Percentiles rank a stretch among this genome's conserved stretches.
Conservation (phyloP, 2,797 vertebrate genomes). For the Anabas testudineus region DNA sequence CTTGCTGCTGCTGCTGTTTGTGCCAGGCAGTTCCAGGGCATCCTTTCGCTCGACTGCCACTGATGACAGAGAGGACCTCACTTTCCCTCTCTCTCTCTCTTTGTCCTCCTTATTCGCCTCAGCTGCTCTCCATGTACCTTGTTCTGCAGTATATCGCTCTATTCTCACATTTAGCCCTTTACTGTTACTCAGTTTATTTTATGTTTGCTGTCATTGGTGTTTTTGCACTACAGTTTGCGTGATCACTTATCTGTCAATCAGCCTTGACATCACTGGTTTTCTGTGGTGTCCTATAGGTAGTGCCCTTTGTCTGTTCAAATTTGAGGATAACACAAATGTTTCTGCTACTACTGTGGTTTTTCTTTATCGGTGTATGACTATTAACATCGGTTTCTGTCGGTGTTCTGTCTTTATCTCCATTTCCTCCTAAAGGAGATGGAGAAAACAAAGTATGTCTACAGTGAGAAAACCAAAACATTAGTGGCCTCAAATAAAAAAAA, state of each 20-base stretch:
- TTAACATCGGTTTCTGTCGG: too few relatives aligned
- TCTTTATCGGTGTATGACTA: neutral
- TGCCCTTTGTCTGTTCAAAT: slow-evolving; percentile 41
- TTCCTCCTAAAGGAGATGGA: neutral
- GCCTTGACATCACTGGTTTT: slow-evolving; percentile 4
- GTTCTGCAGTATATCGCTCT: slow-evolving; percentile 30
- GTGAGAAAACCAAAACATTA: neutral
- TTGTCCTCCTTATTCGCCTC: slow-evolving; percentile 55
- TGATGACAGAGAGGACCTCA: slow-evolving; percentile 58
- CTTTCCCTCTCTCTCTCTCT: slow-evolving; percentile 29
- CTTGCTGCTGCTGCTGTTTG: slow-evolving; percentile 63
- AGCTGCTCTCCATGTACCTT: slow-evolving; percentile 31
- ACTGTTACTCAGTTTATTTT: slow-evolving; percentile 8
- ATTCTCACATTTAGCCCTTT: slow-evolving; percentile 4
- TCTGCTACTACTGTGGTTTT: neutral
- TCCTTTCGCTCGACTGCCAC: slow-evolving; percentile 57
- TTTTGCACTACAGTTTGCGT: slow-evolving; percentile 9
- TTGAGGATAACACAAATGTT: neutral
- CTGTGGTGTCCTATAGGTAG: slow-evolving; percentile 53
- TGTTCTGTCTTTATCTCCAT: neutral
- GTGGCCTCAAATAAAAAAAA: neutral
- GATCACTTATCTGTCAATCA: neutral
- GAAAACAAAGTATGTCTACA: neutral
- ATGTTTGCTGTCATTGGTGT: neutral
- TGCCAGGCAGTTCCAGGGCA: slow-evolving; percentile 76